Evolutionary conservation across 2,888 invertebrate genomes (phyloP).

Genomic region (Liodrosophila aerea): DNA sequence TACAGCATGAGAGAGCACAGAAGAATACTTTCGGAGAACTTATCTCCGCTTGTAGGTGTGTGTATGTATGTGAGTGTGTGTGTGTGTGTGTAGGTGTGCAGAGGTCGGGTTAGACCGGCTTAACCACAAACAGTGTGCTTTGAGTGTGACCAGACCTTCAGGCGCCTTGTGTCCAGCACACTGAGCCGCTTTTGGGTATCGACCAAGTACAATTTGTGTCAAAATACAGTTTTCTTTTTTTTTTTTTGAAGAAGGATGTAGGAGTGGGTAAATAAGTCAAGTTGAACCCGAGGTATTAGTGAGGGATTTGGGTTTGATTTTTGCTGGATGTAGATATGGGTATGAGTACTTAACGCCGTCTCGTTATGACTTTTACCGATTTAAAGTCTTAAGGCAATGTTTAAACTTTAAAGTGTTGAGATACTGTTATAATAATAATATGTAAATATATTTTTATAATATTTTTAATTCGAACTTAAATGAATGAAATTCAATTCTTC

Average conservation of each 20-base stretch:
- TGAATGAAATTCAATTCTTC: no score
- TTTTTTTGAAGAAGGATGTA: neutral
- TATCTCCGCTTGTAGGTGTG: neutral
- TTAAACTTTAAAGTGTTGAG: neutral
- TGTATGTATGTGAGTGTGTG: neutral
- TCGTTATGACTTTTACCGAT: neutral
- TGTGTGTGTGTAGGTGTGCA: no score
- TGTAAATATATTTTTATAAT: no score
- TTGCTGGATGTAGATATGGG: slow-evolving; percentile 8
- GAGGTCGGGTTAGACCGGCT: slow-evolving; percentile 3
- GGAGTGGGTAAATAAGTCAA: slow-evolving; percentile 4
- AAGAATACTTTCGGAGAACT: neutral
- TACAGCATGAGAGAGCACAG: slow-evolving; percentile 54
- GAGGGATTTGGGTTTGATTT: slow-evolving; percentile 10
- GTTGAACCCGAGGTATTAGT: slow-evolving; percentile 2
- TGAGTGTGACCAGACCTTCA: neutral
- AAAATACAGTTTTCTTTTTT: neutral
- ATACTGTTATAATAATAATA: neutral
- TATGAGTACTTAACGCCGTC: neutral
- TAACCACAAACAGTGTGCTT: neutral
- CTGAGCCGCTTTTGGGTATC: neutral
- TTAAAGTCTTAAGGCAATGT: neutral
- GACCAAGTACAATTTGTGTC: neutral
- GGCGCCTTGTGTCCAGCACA: neutral
- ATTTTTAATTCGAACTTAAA: no score